phyloP scores from a whole-genome alignment of 2,113 vertebrate genomes.

The Nettapus auritus region DNA sequence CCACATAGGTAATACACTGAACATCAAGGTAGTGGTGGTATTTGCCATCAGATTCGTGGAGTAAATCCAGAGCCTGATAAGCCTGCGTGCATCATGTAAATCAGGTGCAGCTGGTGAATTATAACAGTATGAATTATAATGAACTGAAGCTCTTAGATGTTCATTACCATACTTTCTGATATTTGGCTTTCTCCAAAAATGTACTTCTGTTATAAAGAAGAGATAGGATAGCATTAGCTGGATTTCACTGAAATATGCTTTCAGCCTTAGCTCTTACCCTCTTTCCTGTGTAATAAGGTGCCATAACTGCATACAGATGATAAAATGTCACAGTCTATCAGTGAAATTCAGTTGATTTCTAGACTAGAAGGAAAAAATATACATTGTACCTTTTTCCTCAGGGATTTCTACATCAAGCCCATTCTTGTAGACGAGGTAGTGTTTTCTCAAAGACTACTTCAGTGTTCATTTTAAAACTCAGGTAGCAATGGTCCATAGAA shows the following conservation, averaged over 20 bases:
- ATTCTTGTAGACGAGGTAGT: background rate
- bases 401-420: background rate
- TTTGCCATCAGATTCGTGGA: background rate
- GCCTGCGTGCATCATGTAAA: accelerated
- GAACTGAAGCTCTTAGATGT: background rate
- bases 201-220: background rate
- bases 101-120: background rate
- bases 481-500: background rate
- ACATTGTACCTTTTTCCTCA: background rate
- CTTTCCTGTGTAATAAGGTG: background rate
- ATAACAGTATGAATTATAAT: background rate
- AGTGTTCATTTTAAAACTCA: background rate
- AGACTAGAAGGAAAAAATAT: background rate
- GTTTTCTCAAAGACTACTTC: background rate
- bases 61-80: background rate
- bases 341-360: background rate
- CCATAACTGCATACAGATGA: background rate
- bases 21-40: background rate
- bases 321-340: background rate
- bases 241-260: background rate
- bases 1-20: background rate
- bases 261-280: background rate
- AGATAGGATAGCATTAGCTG: background rate
- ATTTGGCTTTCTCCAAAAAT: background rate
- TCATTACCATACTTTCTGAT: background rate